Evolutionary conservation across 2,797 vertebrate species (phyloP).

Genomic region (Hipposideros larvatus): DNA sequence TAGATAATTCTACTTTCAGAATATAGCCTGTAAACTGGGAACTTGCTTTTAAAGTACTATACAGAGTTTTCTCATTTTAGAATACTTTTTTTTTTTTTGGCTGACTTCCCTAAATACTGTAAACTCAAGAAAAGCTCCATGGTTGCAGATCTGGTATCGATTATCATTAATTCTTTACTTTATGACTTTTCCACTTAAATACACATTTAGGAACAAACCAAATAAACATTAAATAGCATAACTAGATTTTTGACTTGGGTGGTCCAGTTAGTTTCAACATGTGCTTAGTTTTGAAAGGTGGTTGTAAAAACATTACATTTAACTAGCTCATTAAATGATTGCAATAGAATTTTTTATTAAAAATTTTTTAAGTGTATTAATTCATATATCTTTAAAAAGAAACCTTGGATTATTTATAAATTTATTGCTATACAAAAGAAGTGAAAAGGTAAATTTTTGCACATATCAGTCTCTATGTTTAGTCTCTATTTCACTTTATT

Average conservation of each 20-base stretch:
- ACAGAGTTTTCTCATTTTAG: conserved; percentile 63
- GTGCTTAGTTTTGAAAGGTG: conserved; percentile 80
- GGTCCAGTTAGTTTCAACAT: conserved; percentile 81
- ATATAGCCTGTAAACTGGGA: neutral
- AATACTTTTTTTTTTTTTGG: conserved; percentile 2
- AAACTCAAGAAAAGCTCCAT: conserved; percentile 60
- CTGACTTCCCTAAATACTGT: conserved; percentile 57
- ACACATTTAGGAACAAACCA: conserved; percentile 84
- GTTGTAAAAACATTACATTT: conserved; percentile 73
- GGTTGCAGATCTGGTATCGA: conserved; percentile 82
- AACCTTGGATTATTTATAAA: conserved; percentile 47
- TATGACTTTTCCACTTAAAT: conserved; percentile 83
- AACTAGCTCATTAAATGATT: conserved; percentile 70
- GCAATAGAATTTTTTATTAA: conserved; percentile 21
- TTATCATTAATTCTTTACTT: conserved; percentile 84
- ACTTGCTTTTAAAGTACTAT: conserved; percentile 41
- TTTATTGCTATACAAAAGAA: conserved; percentile 23
- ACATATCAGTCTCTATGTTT: neutral
- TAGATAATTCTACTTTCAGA: conserved; percentile 37
- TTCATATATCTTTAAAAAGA: conserved; percentile 59
- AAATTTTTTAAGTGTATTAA: conserved; percentile 43
- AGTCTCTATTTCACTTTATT: neutral
- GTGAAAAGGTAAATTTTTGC: conserved; percentile 31
- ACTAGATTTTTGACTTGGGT: conserved; percentile 82
- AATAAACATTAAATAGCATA: conserved; percentile 81